Base-by-base conservation (phyloP, 2,888 invertebrate species). In the Ecdyonurus torrentis region DNA sequence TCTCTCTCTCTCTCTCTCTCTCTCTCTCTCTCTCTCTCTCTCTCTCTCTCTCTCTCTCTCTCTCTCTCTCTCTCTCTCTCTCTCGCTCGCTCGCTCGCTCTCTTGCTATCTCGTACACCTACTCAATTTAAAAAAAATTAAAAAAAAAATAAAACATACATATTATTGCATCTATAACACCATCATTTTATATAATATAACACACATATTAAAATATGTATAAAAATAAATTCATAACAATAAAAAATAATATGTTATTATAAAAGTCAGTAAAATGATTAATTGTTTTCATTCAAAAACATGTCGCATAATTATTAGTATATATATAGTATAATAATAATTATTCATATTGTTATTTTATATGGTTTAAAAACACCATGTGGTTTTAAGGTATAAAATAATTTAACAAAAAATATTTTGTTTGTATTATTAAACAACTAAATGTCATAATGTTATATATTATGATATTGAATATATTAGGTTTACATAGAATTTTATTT, bases 21-120 rank as follows among this genome's bases (percentile, higher is more conserved):
- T 23, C 24, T 59, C 18, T 23, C 59, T 59, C 59, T 15, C 10
- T 25, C 25, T 15, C 59, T 5, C 59, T 23, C 24, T 19, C 24
- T 2, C 15, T 37, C 25, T 62, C 20, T 23, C 58, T 58, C 23
- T 62, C 25, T 62, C 58, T 58, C 62, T 23, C 24, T 61, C 62
- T 62, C 62, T 25, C 19, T 62, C 58, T 22, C 61, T 0, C 18
- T 50, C 22, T 15, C 22, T n/a, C 60, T 2, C 24, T 60, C 25
- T 37, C 23, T 19, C 25, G n/a, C 24, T 61, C 62, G 53, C 62
- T 25, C 19, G 53, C 58, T 22, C 61, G 0, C 18, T 50, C 22
- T 15, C 22, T n/a, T 25, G 1, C 24, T 60, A 10, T 37, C 23
- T 19, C 25, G 19, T 59, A 5, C 25, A 24, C 2, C 25, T 19